phyloP scores from a whole-genome alignment of 1,140 invertebrate genomes.

The Drosophila bocki region DNA sequence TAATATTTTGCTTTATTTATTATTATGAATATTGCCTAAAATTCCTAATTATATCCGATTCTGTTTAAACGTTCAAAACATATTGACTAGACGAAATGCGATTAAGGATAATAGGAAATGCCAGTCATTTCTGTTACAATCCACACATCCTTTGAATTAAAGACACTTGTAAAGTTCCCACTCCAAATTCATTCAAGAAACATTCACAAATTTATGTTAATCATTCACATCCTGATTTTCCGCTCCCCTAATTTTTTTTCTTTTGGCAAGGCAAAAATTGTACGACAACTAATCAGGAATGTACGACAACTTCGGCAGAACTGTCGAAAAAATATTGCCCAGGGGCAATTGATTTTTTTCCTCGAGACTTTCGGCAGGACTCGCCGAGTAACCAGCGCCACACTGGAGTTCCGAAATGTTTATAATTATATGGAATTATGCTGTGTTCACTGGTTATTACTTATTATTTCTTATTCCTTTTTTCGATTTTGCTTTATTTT shows the following conservation, averaged over 20 bases:
- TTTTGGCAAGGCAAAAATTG: conserved; percentile 24
- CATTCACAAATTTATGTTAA: conserved; percentile 42
- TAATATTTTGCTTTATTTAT: neutral
- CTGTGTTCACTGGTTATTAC: conserved; percentile 44
- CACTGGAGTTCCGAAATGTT: conserved; percentile 13
- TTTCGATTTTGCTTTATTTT: conserved; percentile 15
- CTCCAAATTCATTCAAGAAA: conserved; percentile 21
- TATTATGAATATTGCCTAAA: neutral
- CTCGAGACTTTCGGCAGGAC: conserved; percentile 33
- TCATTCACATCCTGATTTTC: conserved; percentile 39
- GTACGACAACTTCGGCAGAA: conserved; percentile 42
- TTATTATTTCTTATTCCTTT: conserved; percentile 13
- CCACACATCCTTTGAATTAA: neutral
- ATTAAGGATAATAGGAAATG: conserved; percentile 2
- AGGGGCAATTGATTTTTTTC: conserved; percentile 76
- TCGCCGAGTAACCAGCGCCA: conserved; percentile 4
- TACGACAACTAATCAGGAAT: conserved; percentile 51
- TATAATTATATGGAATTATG: conserved; percentile 51
- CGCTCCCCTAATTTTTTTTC: conserved; percentile 1
- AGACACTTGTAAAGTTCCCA: conserved; percentile 17
- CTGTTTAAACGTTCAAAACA: neutral
- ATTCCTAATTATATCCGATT: no score
- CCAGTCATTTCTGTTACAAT: neutral
- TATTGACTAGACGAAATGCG: neutral
- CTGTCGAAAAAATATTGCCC: conserved; percentile 61